Conservation (phyloP, 1,140 invertebrate species). For the Yoshiicerus persimilis region DNA sequence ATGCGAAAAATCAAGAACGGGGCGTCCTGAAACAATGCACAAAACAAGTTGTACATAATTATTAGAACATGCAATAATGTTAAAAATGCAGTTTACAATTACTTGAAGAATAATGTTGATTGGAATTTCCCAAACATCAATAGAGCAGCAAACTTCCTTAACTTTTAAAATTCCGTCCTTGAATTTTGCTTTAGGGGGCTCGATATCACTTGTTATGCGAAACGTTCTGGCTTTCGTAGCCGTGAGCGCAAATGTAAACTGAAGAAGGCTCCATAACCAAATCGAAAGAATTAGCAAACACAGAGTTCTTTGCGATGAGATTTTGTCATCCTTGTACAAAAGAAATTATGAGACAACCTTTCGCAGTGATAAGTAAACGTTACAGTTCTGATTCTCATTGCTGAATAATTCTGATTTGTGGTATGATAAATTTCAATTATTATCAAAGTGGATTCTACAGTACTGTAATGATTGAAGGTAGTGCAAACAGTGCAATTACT, state of each 20-base stretch:
- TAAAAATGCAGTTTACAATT: neutral
- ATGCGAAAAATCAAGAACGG: conserved; percentile 81
- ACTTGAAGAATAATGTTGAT: conserved; percentile 56
- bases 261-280: conserved; percentile 86
- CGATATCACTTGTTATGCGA: conserved; percentile 56
- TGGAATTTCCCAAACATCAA: conserved; percentile 76
- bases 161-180: conserved; percentile 45
- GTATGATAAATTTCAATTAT: no score
- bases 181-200: conserved; percentile 38
- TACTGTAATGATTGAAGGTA: no score
- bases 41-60: neutral
- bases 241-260: conserved; percentile 86
- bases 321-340: conserved; percentile 65
- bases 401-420: no score
- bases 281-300: conserved; percentile 76
- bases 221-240: conserved; percentile 79
- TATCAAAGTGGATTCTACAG: no score
- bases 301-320: conserved; percentile 70
- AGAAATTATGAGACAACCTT: no score
- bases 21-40: conserved; percentile 62
- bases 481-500: conserved; percentile 46
- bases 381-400: no score
- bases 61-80: neutral
- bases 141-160: conserved; percentile 70
- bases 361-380: no score